Base-by-base conservation (phyloP, 2,797 vertebrate genomes). In the Stomatorhinus walkeri region DNA sequence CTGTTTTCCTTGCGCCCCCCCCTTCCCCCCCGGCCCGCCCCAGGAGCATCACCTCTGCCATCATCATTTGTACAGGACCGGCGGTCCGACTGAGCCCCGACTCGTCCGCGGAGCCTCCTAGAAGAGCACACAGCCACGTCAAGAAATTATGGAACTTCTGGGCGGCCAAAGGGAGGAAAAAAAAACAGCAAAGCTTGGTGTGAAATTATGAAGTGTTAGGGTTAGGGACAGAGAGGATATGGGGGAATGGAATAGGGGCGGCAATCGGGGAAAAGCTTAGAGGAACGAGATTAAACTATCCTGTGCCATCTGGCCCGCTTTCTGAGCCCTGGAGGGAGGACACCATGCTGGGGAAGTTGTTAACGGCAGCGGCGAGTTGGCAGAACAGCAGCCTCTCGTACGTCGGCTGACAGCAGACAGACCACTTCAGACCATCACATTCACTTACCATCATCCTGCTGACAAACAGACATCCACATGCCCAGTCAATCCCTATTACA, bases 111-210 rank as follows among this genome's bases (percentile, higher is more conserved):
- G 89, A 93, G 92, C 90, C 90, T 91, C 48, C 4, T 8, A 51
- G 84, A 14, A 14, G 84, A 85, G 12, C 14, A 32, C 14, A 32
- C 2, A 24, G 48, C n/a, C 19, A 54, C 90, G 90, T 91, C 90
- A 85, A 90, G 79, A 32, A 94, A 93, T 94, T 94, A 94, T 89
- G 51, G 92, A 91, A 90, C 94, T 85, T 28, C 90, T 52, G 94
- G 88, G 88, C 90, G 89, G 84, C 84, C 76, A 22, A 16, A 16
- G 40, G 40, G 46, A 49, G 43, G 83, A 0, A 6, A 52, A 51
- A 51, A 51, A 16, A 52, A 85, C 24, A 86, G 49, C 10, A 19
- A 7, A 56, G 51, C 16, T 6, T 52, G 48, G 84, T 86, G 48
- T 52, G 48, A 54, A 86, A 52, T 54, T 48, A 52, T 88, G 89